Base-by-base conservation (phyloP, 2,888 invertebrate species). In the Aricia artaxerxes region DNA sequence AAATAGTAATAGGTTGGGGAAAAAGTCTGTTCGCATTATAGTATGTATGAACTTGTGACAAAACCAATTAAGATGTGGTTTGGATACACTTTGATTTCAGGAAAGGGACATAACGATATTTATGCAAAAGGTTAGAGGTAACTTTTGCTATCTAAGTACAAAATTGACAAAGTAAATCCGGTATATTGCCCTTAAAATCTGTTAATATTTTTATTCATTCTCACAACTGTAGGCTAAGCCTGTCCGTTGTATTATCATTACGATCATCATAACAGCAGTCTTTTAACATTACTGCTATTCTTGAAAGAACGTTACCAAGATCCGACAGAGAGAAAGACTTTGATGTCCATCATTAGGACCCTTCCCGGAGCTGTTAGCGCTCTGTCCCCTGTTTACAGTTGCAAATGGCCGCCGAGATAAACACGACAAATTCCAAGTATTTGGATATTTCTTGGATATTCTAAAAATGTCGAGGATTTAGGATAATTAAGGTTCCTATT, bases 331-430 rank as follows among this genome's bases (percentile, higher is more conserved):
- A 61, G 24, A 61, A 64, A 64, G 31, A 31, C 64, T 64, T 64
- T 64, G 24, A 64, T 64, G 64, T 7, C 3, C 64, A 31, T 64
- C 64, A 31, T 64, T 64, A 64, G 64, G 64, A 31, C 64, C 11
- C 64, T 24, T 61, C 64, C 31, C 31, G 2, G 0, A 11, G 31
- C 64, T 7, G 31, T 64, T 64, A 64, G 64, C 9, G 11, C 64
- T 64, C 61, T n/a, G 24, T 7, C 3, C 61, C 31, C 11, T 61
- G 31, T 64, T 64, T 24, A 64, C 64, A 64, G 31, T 64, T 31
- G 11, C 9, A 64, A 64, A 64, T 64, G 64, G 64, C 64, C 24
- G 64, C 11, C 64, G 64, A 64, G 64, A 64, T 64, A 64, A 64
- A 64, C 64, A 11, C 3, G 11, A 64, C 64, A 31, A 64, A 9